Evolutionary conservation across 2,888 invertebrate genomes (phyloP), one percentile per base, ranked within the genome.

Genomic region (Harpalus rubripes): DNA sequence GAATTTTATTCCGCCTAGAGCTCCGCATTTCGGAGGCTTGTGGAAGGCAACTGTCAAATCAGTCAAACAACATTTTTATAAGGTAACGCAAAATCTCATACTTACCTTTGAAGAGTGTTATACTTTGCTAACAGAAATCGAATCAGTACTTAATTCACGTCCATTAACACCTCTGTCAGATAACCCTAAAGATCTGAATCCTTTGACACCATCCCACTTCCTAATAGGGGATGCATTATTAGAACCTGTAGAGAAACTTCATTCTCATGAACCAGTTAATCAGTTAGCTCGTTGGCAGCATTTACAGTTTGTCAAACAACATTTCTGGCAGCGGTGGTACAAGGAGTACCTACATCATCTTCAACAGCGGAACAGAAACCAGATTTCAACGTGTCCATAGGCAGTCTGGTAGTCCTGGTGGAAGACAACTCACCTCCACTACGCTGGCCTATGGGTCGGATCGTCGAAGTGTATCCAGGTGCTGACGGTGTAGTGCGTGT

Each of bases 1-100:
- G 86, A 86, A n/a, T 56, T 87, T 87, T 81, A 88, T 86, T 15
- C 86, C 86, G 12, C 87, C 88, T 18, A 18, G 78, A 56, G 68
- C 86, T 22, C 87, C 87, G 12, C 86, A 87, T 59, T 87, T 87
- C 58, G 87, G 87, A 52, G 87, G 87, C 4, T 58, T 87, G 8
- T 87, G 86, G 86, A 86, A 88, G 22, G 87, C 87, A 2, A 87
- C 86, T 0, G 86, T 87, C 0, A 88, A 87, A 85, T 80, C 85
- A 32, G 26, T 26, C 26, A 26, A 22, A 22, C 22, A 22, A 22
- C 22, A 22, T 22, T 22, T 22, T 22, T 22, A 3, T 22, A 22
- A 22, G 12, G 65, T 65, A n/a, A 39, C 26, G 2, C 8, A 39
- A 32, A 65, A 26, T 32, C 7, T 3, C n/a, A n/a, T n/a, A 1